Evolutionary conservation across 30 jellyfish, hydroid and myxozoan species (phyloP).

Genomic region (Pseudorhiza aurosa): DNA sequence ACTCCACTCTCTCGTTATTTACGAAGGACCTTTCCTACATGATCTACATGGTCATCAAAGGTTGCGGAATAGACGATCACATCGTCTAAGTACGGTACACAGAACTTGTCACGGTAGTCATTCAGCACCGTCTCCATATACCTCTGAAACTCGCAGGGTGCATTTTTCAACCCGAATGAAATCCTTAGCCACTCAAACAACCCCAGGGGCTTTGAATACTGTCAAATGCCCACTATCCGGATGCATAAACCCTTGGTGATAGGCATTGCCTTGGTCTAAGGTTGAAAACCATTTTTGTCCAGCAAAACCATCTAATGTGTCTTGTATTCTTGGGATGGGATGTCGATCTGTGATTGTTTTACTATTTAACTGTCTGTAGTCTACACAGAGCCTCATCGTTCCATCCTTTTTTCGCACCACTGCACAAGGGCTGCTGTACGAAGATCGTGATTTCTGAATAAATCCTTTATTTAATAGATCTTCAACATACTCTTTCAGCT

Average conservation of each 20-base stretch:
- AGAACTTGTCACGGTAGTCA: constrained; percentile 36
- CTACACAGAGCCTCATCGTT: constrained; percentile 26
- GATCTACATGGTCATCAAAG: constrained; percentile 36
- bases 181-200: constrained; percentile 33
- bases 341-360: constrained; percentile 50
- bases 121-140: constrained; percentile 40
- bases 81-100: constrained; percentile 52
- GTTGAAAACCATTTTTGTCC: constrained; percentile 44
- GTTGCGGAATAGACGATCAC: constrained; percentile 27
- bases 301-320: constrained; percentile 22
- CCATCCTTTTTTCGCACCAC: constrained; percentile 35
- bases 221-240: constrained; percentile 21
- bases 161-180: constrained; percentile 55
- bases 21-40: constrained; percentile 31
- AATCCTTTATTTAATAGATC: constrained; percentile 16
- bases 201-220: constrained; percentile 47
- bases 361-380: constrained; percentile 30
- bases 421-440: constrained; percentile 38
- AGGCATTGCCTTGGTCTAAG: constrained; percentile 41
- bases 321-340: constrained; percentile 49
- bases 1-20: constrained; percentile 26
- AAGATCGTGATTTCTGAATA: constrained; percentile 24
- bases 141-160: constrained; percentile 54
- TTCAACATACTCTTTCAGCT: constrained; percentile 26
- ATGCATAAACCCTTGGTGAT: constrained; percentile 44